phyloP scores from a whole-genome alignment of 2,888 invertebrate species.

The Stegana nigrithorax region DNA sequence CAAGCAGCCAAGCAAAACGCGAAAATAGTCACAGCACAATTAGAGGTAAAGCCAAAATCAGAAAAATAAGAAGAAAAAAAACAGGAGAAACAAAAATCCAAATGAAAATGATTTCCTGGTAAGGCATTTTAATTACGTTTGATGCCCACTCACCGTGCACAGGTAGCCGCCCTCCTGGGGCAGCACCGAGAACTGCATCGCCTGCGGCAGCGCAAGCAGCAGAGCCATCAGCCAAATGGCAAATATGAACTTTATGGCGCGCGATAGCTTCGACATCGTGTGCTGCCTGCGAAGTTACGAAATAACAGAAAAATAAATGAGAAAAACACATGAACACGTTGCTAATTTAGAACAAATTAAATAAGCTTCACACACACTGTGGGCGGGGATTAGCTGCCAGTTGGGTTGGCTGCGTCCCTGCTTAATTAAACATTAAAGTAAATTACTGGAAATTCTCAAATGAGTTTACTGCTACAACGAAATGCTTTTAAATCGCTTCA shows the following conservation, averaged over 20 bases:
- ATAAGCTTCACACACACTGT: neutral
- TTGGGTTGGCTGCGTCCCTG: too few species aligned
- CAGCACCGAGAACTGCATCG: conserved; percentile 68
- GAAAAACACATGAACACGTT: neutral
- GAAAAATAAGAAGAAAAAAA: neutral
- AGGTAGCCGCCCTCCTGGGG: conserved; percentile 58
- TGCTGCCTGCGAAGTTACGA: conserved; percentile 70
- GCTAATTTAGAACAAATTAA: neutral
- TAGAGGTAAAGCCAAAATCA: neutral
- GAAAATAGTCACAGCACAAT: too few species aligned
- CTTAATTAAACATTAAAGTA: too few species aligned
- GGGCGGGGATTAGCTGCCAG: neutral
- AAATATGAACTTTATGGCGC: conserved; percentile 85
- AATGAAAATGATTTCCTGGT: neutral
- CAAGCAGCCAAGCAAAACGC: too few species aligned
- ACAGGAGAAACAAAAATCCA: neutral
- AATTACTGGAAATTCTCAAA: too few species aligned
- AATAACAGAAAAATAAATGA: neutral
- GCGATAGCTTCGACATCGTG: conserved; percentile 87
- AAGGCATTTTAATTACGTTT: neutral
- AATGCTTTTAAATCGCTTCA: too few species aligned
- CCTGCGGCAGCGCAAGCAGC: conserved; percentile 80
- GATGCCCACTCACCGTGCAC: conserved; percentile 65
- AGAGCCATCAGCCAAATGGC: conserved; percentile 85
- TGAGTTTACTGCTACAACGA: too few species aligned